A percentile compares a stretch with the other conserved stretches of the same genome.
These are phyloP conservation scores for cattle (Bos taurus) DNA, from an alignment of 2,113 vertebrate genomes.

Conservation along the genomic window DNA sequence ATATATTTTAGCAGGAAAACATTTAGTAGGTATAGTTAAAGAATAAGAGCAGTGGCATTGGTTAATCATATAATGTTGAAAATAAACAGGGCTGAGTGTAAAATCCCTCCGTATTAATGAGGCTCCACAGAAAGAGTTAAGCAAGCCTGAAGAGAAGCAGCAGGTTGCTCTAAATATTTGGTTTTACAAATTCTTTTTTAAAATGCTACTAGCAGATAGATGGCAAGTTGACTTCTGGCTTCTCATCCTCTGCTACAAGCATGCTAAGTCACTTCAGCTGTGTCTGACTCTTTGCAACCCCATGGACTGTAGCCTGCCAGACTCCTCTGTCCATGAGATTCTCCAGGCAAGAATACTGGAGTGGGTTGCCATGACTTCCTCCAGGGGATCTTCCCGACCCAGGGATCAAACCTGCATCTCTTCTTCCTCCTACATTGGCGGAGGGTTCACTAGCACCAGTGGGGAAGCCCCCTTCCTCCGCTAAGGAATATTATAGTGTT, in stretches of 20 bases:
- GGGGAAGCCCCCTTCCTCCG: background rate
- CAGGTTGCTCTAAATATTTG: background rate
- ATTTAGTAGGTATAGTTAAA: background rate
- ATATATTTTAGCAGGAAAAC: conserved; percentile 6
- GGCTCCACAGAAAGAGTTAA: background rate
- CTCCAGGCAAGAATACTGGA: background rate
- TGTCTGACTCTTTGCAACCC: accelerated
- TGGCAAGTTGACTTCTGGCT: background rate
- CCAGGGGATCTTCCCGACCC: background rate
- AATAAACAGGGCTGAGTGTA: background rate
- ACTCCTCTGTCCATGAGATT: background rate
- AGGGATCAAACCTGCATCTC: background rate
- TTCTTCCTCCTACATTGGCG: background rate
- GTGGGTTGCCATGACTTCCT: background rate
- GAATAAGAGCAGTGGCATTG: background rate
- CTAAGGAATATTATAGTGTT: background rate
- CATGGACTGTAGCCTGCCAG: background rate
- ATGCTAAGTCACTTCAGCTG: background rate
- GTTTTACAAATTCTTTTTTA: background rate
- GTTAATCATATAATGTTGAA: background rate
- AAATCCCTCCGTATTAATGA: background rate
- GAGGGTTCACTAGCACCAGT: background rate
- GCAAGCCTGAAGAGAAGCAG: background rate
- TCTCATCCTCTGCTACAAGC: background rate
- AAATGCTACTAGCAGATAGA: background rate